Percentiles rank a stretch among this genome's conserved stretches.
These are phyloP conservation scores for Lycodopsis pacificus DNA, from an alignment of 2,797 vertebrate species.

Conservation along the genomic window DNA sequence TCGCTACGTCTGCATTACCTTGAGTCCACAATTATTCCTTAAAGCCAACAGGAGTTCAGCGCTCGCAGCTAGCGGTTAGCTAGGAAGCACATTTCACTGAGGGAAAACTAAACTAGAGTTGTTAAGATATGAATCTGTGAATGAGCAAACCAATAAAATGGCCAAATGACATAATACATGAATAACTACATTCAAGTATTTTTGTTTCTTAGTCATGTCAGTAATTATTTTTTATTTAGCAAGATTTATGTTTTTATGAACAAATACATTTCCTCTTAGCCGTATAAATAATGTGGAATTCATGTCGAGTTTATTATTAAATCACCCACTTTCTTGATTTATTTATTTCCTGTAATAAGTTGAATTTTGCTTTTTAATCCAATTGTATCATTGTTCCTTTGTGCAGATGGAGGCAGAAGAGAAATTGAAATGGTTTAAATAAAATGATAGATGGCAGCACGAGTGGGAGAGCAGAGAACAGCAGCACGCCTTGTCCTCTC, in stretches of 20 bases:
- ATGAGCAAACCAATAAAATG: neutral
- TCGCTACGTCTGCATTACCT: neutral
- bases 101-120: neutral
- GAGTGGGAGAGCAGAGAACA: conserved; percentile 20
- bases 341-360: neutral
- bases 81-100: neutral
- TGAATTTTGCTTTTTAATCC: neutral
- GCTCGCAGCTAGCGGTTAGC: neutral
- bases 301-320: neutral
- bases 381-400: neutral
- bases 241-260: neutral
- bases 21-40: neutral
- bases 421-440: neutral
- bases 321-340: neutral
- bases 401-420: neutral
- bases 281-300: neutral
- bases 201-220: neutral
- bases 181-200: neutral
- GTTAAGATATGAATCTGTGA: neutral
- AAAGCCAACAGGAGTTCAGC: neutral
- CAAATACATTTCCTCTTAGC: neutral
- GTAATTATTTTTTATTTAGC: neutral
- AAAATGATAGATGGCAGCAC: conserved; percentile 6
- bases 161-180: neutral
- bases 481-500: conserved; percentile 6